A percentile compares a stretch with the other conserved stretches of the same genome.
These are phyloP conservation scores for Semnopithecus entellus DNA, from an alignment of 2,113 vertebrate genomes.

Conservation along the genomic window DNA sequence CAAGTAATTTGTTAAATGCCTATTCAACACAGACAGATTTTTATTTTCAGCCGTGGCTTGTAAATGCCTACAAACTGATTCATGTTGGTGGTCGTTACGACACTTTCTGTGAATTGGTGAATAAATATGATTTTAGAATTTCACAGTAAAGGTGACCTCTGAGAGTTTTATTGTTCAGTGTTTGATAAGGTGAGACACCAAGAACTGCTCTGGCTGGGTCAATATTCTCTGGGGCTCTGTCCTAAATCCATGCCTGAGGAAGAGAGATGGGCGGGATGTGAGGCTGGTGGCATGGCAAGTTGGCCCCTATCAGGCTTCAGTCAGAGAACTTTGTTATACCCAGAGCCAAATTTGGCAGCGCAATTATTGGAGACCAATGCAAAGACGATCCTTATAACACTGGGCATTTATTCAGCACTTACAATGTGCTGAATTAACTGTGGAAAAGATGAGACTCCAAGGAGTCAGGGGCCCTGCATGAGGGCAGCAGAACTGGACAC, in stretches of 20 bases:
- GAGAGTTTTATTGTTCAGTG: conserved; percentile 66
- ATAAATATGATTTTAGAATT: conserved; percentile 97
- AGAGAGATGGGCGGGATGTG: fast-evolving
- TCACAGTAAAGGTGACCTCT: conserved; percentile 83
- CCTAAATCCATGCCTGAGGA: not conserved
- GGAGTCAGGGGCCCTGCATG: too few relatives aligned
- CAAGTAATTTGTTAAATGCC: conserved; percentile 78
- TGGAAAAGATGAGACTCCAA: not conserved
- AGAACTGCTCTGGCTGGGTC: not conserved
- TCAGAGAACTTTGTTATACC: too few relatives aligned
- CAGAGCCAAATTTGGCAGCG: not conserved
- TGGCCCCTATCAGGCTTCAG: not conserved
- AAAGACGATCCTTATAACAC: not conserved
- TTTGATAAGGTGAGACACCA: not conserved
- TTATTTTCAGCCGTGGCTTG: conserved; percentile 83
- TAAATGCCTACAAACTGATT: conserved; percentile 82
- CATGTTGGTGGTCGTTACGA: conserved; percentile 90
- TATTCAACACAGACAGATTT: conserved; percentile 79
- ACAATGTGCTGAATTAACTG: not conserved
- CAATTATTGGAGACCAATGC: not conserved
- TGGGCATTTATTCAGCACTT: not conserved
- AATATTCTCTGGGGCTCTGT: not conserved
- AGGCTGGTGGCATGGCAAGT: not conserved
- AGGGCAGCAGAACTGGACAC: not conserved
- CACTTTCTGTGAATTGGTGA: conserved; percentile 96